Percentiles rank a stretch among this genome's conserved stretches.
Conservation (phyloP, 2,113 vertebrate species). For the Pholis gunnellus region DNA sequence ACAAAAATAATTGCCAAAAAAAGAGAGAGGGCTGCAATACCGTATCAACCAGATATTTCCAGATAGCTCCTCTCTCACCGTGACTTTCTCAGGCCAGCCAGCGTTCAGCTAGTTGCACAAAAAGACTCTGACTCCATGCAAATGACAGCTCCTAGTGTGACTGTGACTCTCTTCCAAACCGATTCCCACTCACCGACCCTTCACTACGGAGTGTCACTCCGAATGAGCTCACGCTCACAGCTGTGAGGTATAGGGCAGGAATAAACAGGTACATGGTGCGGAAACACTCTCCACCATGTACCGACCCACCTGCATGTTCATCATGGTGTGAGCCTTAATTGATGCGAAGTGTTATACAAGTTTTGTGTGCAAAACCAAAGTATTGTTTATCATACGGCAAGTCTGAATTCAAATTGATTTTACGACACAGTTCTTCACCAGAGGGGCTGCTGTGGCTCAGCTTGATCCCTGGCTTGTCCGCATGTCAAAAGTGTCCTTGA, state of each 20-base stretch:
- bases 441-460: neutral
- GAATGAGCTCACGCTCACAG: constrained; percentile 18
- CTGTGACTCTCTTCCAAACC: constrained; percentile 32
- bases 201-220: constrained; percentile 13
- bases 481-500: neutral
- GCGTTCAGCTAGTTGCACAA: neutral
- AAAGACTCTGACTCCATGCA: neutral
- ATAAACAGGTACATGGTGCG: constrained; percentile 10
- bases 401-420: neutral
- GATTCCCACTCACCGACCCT: neutral
- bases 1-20: neutral
- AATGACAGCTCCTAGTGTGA: constrained; percentile 22
- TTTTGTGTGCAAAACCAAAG: neutral
- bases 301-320: neutral
- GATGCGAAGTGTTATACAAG: neutral
- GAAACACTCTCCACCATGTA: neutral
- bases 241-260: neutral
- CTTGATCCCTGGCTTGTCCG: neutral
- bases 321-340: neutral
- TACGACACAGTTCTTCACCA: neutral
- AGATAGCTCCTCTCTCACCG: neutral
- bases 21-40: neutral
- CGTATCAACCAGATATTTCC: neutral
- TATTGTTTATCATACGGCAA: neutral
- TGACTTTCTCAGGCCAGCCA: neutral